Conservation (phyloP, 2,113 vertebrate species). For the Chrysochloris asiatica region DNA sequence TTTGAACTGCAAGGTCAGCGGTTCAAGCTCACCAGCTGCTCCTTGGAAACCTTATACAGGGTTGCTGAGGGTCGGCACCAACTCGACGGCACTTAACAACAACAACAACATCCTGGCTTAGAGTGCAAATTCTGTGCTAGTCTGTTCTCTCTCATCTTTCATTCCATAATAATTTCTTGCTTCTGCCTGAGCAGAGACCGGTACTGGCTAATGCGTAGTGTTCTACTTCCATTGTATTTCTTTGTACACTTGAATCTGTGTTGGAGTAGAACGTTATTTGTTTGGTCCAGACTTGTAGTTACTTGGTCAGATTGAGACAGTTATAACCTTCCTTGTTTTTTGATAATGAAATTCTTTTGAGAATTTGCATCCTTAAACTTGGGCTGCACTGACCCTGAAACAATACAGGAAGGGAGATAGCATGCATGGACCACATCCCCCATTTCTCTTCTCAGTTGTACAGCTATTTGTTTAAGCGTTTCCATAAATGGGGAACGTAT, state of each 20-base stretch:
- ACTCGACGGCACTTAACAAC: too few species aligned
- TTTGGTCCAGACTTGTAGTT: conserved; percentile 27
- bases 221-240: neutral
- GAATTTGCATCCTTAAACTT: neutral
- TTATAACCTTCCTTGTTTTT: conserved; percentile 44
- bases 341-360: conserved; percentile 27
- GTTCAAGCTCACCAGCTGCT: too few species aligned
- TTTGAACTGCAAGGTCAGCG: too few species aligned
- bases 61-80: too few species aligned
- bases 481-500: neutral
- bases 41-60: too few species aligned
- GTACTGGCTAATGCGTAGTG: neutral
- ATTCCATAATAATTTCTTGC: neutral
- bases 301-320: neutral
- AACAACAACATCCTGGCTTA: neutral
- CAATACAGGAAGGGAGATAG: neutral
- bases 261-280: neutral
- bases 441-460: conserved; percentile 2
- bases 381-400: neutral
- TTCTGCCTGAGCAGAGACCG: neutral
- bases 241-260: neutral
- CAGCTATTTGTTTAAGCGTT: neutral
- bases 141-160: neutral
- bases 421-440: neutral
- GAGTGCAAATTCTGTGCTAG: neutral